phyloP scores from a whole-genome alignment of 2,113 vertebrate species.

The Paracanthobrama guichenoti region DNA sequence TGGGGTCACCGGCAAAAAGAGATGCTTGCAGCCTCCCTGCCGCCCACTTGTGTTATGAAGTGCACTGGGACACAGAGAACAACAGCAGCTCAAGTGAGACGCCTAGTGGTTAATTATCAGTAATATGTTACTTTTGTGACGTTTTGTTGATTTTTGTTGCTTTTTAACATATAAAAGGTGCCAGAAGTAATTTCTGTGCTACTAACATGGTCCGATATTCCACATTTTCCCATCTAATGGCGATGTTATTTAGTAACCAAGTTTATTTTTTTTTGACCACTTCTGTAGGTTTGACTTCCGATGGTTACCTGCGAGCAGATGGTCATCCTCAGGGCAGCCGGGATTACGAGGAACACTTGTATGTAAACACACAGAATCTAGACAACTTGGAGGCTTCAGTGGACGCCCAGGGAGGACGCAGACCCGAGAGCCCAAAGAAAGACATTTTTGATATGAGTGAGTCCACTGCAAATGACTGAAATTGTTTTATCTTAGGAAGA shows the following conservation, averaged over 20 bases:
- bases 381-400: conserved; percentile 71
- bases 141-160: not conserved
- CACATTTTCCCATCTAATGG: not conserved
- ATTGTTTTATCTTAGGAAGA: too few species aligned
- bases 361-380: conserved; percentile 90
- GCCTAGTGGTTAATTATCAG: conserved; percentile 54
- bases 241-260: not conserved
- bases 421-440: not conserved
- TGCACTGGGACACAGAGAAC: conserved; percentile 81
- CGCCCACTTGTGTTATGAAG: conserved; percentile 75
- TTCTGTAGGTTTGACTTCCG: conserved; percentile 69
- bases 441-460: conserved; percentile 94
- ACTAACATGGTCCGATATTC: not conserved
- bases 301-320: conserved; percentile 89
- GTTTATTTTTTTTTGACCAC: not conserved
- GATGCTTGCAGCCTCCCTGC: conserved; percentile 69
- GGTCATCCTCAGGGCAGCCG: conserved; percentile 72
- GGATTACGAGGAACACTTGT: conserved; percentile 93
- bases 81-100: conserved; percentile 75
- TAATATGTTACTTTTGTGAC: not conserved
- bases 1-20: conserved; percentile 70
- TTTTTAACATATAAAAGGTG: too few species aligned
- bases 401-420: conserved; percentile 82
- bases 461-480: conserved; percentile 53
- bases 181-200: not conserved